A percentile compares a stretch with the other conserved stretches of the same genome.
phyloP scores from a whole-genome alignment of 2,888 invertebrate genomes.

The Cosmorhoe ocellata region DNA sequence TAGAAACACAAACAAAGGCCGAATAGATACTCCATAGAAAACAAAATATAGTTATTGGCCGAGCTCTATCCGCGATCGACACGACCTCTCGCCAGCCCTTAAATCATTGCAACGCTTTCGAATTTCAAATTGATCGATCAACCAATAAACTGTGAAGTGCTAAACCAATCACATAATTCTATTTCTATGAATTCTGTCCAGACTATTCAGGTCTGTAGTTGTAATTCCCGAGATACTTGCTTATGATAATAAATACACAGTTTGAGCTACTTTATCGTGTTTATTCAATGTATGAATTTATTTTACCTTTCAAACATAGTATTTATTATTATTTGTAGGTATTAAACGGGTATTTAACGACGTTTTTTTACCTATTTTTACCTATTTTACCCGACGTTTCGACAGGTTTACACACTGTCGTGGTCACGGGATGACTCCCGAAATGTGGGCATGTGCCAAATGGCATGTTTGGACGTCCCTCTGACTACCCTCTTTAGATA shows the following conservation, averaged over 20 bases:
- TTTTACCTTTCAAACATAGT: too few relatives aligned
- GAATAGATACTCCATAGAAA: slow-evolving; percentile 36
- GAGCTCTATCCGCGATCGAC: slow-evolving; percentile 47
- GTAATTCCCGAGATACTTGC: slow-evolving; percentile 3
- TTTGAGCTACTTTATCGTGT: neutral
- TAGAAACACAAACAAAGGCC: slow-evolving; percentile 24
- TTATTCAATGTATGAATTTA: too few relatives aligned
- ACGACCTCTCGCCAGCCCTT: slow-evolving; percentile 68
- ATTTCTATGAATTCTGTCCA: slow-evolving; percentile 20
- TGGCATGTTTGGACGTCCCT: too few relatives aligned
- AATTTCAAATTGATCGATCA: slow-evolving; percentile 49
- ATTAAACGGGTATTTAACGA: too few relatives aligned
- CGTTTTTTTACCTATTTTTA: too few relatives aligned
- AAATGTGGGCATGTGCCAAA: too few relatives aligned
- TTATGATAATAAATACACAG: neutral
- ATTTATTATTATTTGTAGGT: too few relatives aligned
- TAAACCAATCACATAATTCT: slow-evolving; percentile 39
- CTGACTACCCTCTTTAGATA: too few relatives aligned
- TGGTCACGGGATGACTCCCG: too few relatives aligned
- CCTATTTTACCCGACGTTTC: too few relatives aligned
- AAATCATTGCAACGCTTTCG: slow-evolving; percentile 54
- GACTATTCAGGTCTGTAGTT: slow-evolving; percentile 6
- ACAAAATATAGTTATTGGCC: slow-evolving; percentile 40
- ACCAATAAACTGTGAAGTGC: slow-evolving; percentile 35
- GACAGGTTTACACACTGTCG: too few relatives aligned